Conservation (phyloP, 2,888 invertebrate species). For the Aspidiotus rigidus region DNA sequence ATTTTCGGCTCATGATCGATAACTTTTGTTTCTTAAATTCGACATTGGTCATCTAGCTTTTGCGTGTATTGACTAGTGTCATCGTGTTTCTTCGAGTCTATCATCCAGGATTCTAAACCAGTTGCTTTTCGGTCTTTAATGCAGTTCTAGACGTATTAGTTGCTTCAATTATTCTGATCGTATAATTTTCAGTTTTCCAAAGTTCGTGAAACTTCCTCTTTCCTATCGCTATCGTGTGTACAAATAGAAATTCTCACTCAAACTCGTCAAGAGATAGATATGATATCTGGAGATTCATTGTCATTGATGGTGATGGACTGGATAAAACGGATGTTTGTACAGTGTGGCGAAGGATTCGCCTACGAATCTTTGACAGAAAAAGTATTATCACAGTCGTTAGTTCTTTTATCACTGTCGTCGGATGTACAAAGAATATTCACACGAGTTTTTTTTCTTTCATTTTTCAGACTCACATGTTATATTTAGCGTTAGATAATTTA, state of each 20-base stretch:
- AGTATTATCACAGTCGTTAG: slow-evolving; percentile 40
- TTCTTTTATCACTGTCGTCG: background rate
- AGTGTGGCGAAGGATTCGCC: slow-evolving; percentile 38
- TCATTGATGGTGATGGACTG: slow-evolving; percentile 57
- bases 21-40: no score
- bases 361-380: slow-evolving; percentile 50
- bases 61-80: no score
- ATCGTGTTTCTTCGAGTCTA: no score
- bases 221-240: slow-evolving; percentile 55
- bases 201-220: slow-evolving; percentile 33
- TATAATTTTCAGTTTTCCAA: slow-evolving; percentile 24
- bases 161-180: background rate
- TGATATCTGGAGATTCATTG: slow-evolving; percentile 48
- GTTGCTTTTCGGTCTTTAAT: background rate
- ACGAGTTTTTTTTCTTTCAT: slow-evolving; percentile 5
- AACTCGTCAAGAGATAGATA: slow-evolving; percentile 56
- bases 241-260: slow-evolving; percentile 67
- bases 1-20: no score
- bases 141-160: background rate
- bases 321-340: slow-evolving; percentile 46
- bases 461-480: slow-evolving; percentile 57
- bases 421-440: no score
- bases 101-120: no score
- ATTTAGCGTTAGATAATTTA: slow-evolving; percentile 63
- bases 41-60: no score